phyloP scores from a whole-genome alignment of 2,888 invertebrate species.

The Volucella bombylans region DNA sequence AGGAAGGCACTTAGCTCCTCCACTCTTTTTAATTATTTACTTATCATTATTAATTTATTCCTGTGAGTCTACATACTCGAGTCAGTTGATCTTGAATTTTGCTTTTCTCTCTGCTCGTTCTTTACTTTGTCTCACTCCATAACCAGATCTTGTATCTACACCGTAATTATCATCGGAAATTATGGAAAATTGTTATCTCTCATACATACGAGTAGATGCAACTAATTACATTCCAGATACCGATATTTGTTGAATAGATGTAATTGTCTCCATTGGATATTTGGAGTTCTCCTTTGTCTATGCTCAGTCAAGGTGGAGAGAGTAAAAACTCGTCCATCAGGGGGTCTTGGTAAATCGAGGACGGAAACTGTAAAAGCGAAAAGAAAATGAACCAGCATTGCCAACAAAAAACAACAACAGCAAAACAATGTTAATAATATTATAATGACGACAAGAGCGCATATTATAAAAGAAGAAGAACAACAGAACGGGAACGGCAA shows the following conservation, averaged over 20 bases:
- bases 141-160: not conserved
- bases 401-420: conserved; percentile 14
- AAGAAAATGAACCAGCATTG: conserved; percentile 41
- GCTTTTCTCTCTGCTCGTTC: too few relatives aligned
- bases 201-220: too few relatives aligned
- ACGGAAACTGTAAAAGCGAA: conserved; percentile 45
- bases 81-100: too few relatives aligned
- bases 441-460: conserved; percentile 24
- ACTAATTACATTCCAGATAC: conserved; percentile 11
- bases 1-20: too few relatives aligned
- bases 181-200: conserved; percentile 10
- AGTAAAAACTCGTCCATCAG: conserved; percentile 17
- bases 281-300: conserved; percentile 12
- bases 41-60: too few relatives aligned
- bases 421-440: conserved; percentile 43
- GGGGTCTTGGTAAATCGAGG: conserved; percentile 5
- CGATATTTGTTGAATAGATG: conserved; percentile 15
- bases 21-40: too few relatives aligned
- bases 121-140: not conserved
- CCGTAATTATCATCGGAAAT: conserved; percentile 9
- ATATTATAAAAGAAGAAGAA: conserved; percentile 21
- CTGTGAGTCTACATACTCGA: too few relatives aligned
- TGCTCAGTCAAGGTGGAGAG: conserved; percentile 24
- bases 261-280: conserved; percentile 9
- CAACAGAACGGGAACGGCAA: not conserved